Evolutionary conservation across 1,140 invertebrate species (phyloP), one percentile per base, ranked within the genome.

Genomic region (Pseudobourletiella spinata): DNA sequence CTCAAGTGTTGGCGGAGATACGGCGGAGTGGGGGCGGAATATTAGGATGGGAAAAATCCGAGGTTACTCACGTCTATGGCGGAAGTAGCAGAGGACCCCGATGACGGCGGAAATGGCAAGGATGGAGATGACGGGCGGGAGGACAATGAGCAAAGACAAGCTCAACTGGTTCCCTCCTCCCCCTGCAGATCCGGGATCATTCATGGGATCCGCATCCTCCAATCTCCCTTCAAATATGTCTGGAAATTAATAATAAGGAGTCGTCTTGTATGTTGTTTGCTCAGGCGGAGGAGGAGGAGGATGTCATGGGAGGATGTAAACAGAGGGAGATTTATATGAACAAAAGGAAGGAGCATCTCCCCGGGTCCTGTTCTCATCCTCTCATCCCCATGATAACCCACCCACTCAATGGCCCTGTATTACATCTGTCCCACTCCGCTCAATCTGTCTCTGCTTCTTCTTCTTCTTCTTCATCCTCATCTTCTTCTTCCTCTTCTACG

Each of bases 121-220:
- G 18, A 68, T 55, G 20, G 63, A 57, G 24, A 68, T 51, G 50
- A 68, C 56, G 43, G 61, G 61, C 20, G 63, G 63, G 52, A 65
- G 62, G 52, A 65, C 63, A 58, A 65, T 68, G 46, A 68, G 58
- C 25, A 68, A 46, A 2, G 61, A 62, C 26, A 61, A 60, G 48
- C 48, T 64, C 51, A 68, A 29, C 28, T 60, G 52, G 29, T 59
- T 46, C 26, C 63, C 55, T 35, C 30, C 51, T 35, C 55, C 43
- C 24, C n/a, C 42, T 43, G 44, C 61, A 52, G 48, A 46, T 32
- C 16, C 25, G 14, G 26, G 46, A 48, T 48, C 35, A 18, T 42
- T 50, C 48, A n/a, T n/a, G n/a, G 48, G 43, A 20, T 60, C 43
- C 26, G 57, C 32, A 42, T 48, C 44, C 44, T 4, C 15, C 8